Percentiles rank a stretch among this genome's conserved stretches.
phyloP scores from a whole-genome alignment of 2,797 vertebrate species.

The Anas bernieri region DNA sequence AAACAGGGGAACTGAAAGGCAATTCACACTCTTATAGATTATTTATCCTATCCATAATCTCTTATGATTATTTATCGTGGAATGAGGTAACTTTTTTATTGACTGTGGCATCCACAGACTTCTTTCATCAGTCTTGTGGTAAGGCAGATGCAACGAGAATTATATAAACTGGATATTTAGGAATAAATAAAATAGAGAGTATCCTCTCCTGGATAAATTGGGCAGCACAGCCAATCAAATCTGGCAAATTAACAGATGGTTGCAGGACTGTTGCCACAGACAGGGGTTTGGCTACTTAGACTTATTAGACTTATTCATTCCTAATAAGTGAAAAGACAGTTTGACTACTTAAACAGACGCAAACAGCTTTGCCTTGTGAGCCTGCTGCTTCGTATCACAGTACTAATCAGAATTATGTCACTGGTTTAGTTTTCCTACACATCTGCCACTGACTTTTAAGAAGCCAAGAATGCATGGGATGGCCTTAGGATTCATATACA shows the following conservation, averaged over 20 bases:
- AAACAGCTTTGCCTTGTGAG: neutral
- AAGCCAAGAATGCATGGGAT: neutral
- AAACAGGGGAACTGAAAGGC: neutral
- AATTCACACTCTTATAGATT: neutral
- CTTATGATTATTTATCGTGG: neutral
- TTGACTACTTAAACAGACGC: neutral
- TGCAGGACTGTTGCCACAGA: no score
- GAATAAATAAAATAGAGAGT: neutral
- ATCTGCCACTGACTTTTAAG: neutral
- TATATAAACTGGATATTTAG: neutral
- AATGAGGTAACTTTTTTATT: neutral
- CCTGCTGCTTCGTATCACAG: neutral
- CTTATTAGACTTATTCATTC: no score
- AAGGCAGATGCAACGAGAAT: neutral
- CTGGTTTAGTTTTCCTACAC: neutral
- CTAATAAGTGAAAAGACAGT: neutral
- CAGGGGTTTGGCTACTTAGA: no score
- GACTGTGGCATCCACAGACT: neutral
- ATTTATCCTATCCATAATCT: neutral
- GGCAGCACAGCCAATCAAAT: neutral
- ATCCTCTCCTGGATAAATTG: neutral
- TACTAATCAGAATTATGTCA: neutral
- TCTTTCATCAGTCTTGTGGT: neutral
- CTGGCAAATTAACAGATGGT: no score
- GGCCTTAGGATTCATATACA: neutral